A percentile compares a stretch with the other conserved stretches of the same genome.
Evolutionary conservation across 1,140 invertebrate genomes (phyloP).

Genomic region (Drosophila leontia): DNA sequence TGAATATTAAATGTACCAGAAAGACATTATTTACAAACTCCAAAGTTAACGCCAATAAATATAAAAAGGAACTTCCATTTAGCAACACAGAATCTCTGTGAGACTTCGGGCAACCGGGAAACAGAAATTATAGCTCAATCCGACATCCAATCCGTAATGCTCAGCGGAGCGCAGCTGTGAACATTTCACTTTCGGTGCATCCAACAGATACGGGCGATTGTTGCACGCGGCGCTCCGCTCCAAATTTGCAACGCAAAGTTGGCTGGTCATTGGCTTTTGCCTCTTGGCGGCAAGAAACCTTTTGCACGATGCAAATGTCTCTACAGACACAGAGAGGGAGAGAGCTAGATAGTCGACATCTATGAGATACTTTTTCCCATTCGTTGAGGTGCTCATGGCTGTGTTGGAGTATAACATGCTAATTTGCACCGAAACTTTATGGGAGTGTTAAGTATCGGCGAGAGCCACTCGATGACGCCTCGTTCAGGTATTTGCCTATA

Average conservation of each 20-base stretch:
- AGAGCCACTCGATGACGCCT: conserved; percentile 39
- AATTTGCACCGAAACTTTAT: conserved; percentile 38
- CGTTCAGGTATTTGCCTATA: conserved; percentile 39
- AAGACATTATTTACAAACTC: not conserved
- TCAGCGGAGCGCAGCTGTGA: conserved; percentile 65
- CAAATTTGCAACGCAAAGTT: conserved; percentile 64
- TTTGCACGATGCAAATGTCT: conserved; percentile 62
- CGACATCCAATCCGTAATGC: conserved; percentile 44
- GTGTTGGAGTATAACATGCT: conserved; percentile 24
- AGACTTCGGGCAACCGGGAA: conserved; percentile 21
- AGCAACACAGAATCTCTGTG: conserved; percentile 17
- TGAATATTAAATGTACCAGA: too few relatives aligned
- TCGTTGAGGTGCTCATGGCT: not conserved
- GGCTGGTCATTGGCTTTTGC: conserved; percentile 72
- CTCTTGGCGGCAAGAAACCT: conserved; percentile 44
- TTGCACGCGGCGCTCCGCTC: conserved; percentile 55
- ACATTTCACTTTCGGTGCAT: conserved; percentile 80
- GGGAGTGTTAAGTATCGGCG: conserved; percentile 47
- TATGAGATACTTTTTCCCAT: conserved; percentile 36
- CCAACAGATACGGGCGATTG: conserved; percentile 59
- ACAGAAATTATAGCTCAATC: conserved; percentile 25
- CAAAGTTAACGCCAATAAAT: not conserved
- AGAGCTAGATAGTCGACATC: conserved; percentile 14
- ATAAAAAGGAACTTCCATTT: not conserved
- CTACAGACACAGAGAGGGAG: conserved; percentile 11